Evolutionary conservation across 2,113 vertebrate genomes (phyloP), one percentile per base, ranked within the genome.

Genomic region (Myotis yumanensis): DNA sequence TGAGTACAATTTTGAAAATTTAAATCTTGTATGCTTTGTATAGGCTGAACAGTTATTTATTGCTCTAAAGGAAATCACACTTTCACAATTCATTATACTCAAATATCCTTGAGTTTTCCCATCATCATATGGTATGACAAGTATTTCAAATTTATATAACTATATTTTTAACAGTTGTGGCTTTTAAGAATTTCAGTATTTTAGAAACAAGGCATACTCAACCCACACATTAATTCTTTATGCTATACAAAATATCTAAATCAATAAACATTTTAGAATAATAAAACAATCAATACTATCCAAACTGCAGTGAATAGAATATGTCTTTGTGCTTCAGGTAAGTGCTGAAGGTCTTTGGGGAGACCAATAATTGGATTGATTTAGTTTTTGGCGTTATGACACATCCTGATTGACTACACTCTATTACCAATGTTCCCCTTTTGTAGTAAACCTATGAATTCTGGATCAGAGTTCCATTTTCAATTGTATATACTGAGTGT

Each of bases 181-280:
- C 43, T 96, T 96, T 95, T 95, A 84, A 92, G 46, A 94, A 93
- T 84, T 57, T 92, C 43, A 90, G 37, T 76, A 84, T 89, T 92
- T 96, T 92, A 91, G 87, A 97, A 77, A 76, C 73, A 96, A 97
- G 86, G 95, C 43, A 72, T 89, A 95, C 11, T 83, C 94, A 97
- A 86, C 46, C 81, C 79, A 89, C 64, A 97, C 40, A 95, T 95
- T 95, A 97, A 95, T 96, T 89, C 15, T 97, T 96, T 96, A 95
- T 93, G 89, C 52, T 95, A 83, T 83, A 30, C 79, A 95, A 97
- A 82, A 97, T 93, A 76, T 87, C 97, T 95, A 97, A 98, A 98
- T 98, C 98, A 98, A 98, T 98, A 98, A 97, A 94, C 85, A 98
- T 96, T 98, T 97, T 83, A 93, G 73, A 73, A 62, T 93, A 86